Evolutionary conservation across 1,140 invertebrate species (phyloP), one percentile per base, ranked within the genome.

Genomic region (Drosophila triauraria): DNA sequence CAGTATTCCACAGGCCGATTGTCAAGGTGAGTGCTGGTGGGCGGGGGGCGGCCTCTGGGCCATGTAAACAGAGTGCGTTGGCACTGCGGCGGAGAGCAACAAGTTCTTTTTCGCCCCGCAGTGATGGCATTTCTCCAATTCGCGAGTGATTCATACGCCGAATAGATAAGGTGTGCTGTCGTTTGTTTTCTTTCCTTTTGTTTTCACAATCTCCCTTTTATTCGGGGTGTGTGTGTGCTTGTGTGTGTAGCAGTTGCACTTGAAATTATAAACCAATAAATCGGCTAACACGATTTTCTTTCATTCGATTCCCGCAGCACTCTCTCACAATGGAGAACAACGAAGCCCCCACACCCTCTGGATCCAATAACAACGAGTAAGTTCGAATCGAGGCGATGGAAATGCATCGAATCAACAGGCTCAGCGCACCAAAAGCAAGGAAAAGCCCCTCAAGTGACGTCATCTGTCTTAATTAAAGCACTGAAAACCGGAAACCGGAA

Each of bases 351-450:
- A 63, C 85, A 56, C 86, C 85, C 50, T 88, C 85, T 27, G 85
- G 85, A 35, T 85, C 85, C 42, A 90, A 85, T 43, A 84, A 57
- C 46, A 80, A 91, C 83, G 85, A 90, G 85, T 90, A 90, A 91
- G 85, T 54, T 25, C n/a, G 20, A 58, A 23, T 4, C 27, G 17
- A 44, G 30, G 10, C 17, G 47, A 50, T 67, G 63, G 48, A 42
- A 43, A 43, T 44, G 40, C 35, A 48, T 43, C 47, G 57, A 48
- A 60, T 58, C 42, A 35, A 58, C 60, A 65, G 74, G 65, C 65
- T 54, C 51, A 44, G 53, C 32, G 75, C 68, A 74, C 77, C 20
- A 74, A 56, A 74, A 60, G 61, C 47, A 25, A 44, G 68, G 63
- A 71, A 57, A 78, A 59, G 17, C 46, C 35, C 2, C n/a, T 47